phyloP scores from a whole-genome alignment of 1,140 invertebrate species.

The Leptoteleia sp. region DNA sequence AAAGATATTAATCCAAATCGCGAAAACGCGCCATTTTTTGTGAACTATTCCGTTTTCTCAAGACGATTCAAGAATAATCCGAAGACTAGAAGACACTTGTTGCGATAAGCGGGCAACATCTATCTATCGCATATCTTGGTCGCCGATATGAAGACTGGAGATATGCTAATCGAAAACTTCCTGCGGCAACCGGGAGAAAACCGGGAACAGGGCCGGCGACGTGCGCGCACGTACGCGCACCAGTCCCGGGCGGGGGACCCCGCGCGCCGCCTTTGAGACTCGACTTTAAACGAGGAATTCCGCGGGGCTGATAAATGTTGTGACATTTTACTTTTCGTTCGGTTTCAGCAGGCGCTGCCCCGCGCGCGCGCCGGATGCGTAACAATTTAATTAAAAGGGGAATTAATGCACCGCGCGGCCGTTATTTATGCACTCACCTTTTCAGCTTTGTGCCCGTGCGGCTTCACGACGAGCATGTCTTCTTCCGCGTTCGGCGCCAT shows the following conservation, averaged over 20 bases:
- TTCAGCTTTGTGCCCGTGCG: slow-evolving; percentile 77
- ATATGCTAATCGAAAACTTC: slow-evolving; percentile 75
- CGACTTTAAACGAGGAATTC: slow-evolving; percentile 60
- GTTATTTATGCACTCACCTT: slow-evolving; percentile 71
- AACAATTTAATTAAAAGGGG: slow-evolving; percentile 61
- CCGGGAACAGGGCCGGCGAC: slow-evolving; percentile 54
- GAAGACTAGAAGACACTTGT: slow-evolving; percentile 53
- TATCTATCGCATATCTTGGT: slow-evolving; percentile 53
- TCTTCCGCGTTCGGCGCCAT: slow-evolving; percentile 81
- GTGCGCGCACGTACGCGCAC: slow-evolving; percentile 32
- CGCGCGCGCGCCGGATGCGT: slow-evolving; percentile 17
- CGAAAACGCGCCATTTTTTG: no score
- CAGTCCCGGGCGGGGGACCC: slow-evolving; percentile 27
- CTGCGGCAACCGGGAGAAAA: slow-evolving; percentile 66
- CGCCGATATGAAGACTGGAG: slow-evolving; percentile 64
- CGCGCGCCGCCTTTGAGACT: slow-evolving; percentile 28
- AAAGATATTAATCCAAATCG: no score
- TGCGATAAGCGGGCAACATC: slow-evolving; percentile 43
- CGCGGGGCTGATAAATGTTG: slow-evolving; percentile 57
- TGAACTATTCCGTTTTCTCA: no score
- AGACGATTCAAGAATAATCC: slow-evolving; percentile 57
- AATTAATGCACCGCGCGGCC: slow-evolving; percentile 17
- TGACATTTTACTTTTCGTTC: slow-evolving; percentile 61
- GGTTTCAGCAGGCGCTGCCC: slow-evolving; percentile 15
- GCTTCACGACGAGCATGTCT: slow-evolving; percentile 77